These are phyloP conservation scores for Zaprionus capensis DNA, from an alignment of 1,140 invertebrate species.

Conservation along the genomic window DNA sequence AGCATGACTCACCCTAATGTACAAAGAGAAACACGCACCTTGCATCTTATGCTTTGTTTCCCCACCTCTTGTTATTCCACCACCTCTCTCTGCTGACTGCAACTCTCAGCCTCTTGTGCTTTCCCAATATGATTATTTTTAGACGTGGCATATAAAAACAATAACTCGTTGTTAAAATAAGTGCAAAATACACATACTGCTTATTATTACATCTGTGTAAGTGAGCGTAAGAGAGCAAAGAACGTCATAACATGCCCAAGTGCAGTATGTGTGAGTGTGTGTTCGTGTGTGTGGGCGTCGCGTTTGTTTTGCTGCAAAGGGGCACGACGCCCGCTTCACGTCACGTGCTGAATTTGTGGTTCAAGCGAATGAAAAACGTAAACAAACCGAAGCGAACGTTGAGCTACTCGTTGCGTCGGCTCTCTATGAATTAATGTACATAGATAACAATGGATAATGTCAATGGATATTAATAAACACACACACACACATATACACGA, in stretches of 20 bases:
- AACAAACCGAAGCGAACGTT: slow-evolving; percentile 53
- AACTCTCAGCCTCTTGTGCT: slow-evolving; percentile 41
- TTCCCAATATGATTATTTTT: slow-evolving; percentile 65
- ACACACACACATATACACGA: neutral
- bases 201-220: slow-evolving; percentile 5
- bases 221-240: neutral
- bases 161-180: slow-evolving; percentile 60
- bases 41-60: slow-evolving; percentile 37
- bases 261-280: slow-evolving; percentile 17
- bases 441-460: neutral
- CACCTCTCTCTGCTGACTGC: neutral
- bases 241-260: slow-evolving; percentile 44
- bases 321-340: slow-evolving; percentile 39
- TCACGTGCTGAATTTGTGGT: slow-evolving; percentile 64
- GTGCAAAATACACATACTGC: slow-evolving; percentile 24
- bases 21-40: slow-evolving; percentile 45
- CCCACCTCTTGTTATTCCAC: neutral
- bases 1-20: slow-evolving; percentile 66
- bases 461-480: neutral
- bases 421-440: slow-evolving; percentile 1
- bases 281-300: slow-evolving; percentile 3
- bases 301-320: slow-evolving; percentile 6
- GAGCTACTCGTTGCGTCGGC: slow-evolving; percentile 1
- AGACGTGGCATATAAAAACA: slow-evolving; percentile 55
- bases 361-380: slow-evolving; percentile 68